Percentiles rank a stretch among this genome's conserved stretches.
Evolutionary conservation across 1,140 invertebrate species (phyloP).

Genomic region (Palaemon carinicauda): DNA sequence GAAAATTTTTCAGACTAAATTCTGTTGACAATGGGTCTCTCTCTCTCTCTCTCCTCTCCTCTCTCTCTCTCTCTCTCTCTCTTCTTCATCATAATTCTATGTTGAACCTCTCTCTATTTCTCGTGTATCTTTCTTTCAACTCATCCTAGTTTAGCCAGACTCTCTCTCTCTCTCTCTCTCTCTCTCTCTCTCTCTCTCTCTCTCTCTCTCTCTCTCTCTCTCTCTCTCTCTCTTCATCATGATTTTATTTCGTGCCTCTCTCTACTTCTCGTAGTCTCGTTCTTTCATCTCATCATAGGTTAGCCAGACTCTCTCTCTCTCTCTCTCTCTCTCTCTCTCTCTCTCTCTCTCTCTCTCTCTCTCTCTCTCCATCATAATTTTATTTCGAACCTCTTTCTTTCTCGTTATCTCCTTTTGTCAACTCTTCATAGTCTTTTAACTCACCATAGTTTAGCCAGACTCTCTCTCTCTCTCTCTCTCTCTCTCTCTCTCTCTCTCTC

Average conservation of each 20-base stretch:
- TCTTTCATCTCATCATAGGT: too few species aligned
- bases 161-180: too few species aligned
- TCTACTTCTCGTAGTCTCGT: not conserved
- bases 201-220: not conserved
- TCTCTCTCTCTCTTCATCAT: not conserved
- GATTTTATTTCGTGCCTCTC: not conserved
- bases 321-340: not conserved
- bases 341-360: not conserved
- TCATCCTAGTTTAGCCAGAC: too few species aligned
- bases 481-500: not conserved
- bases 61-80: too few species aligned
- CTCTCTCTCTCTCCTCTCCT: too few species aligned
- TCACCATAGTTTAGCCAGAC: too few species aligned
- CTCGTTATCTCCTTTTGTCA: not conserved
- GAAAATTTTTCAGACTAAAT: too few species aligned
- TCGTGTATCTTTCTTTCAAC: too few species aligned
- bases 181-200: not conserved
- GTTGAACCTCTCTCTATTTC: too few species aligned
- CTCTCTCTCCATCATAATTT: not conserved
- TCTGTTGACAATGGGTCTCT: too few species aligned
- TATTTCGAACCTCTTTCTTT: not conserved
- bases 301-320: not conserved
- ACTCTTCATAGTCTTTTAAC: not conserved
- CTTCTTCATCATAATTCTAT: too few species aligned
- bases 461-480: too few species aligned